These are phyloP conservation scores for Pissodes strobi DNA, from an alignment of 1,140 invertebrate species.

Conservation along the genomic window DNA sequence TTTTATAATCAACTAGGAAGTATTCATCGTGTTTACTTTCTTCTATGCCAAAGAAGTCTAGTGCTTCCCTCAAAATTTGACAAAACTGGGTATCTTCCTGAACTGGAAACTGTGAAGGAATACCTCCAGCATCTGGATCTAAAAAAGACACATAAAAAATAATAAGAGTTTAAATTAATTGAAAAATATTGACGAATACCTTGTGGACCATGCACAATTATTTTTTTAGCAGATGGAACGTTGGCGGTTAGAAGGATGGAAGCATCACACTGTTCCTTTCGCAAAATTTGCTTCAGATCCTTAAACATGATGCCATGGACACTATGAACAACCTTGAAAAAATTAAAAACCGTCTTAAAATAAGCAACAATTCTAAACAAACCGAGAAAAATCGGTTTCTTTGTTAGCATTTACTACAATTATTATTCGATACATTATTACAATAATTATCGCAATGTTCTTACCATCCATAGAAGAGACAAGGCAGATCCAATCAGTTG, in stretches of 20 bases:
- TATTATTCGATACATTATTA: too few relatives aligned
- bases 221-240: slow-evolving; percentile 98
- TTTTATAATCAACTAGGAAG: slow-evolving; percentile 97
- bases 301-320: slow-evolving; percentile 99
- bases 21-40: slow-evolving; percentile 88
- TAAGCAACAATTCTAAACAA: slow-evolving; percentile 14
- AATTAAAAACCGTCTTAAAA: too few relatives aligned
- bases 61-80: slow-evolving; percentile 91
- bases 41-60: slow-evolving; percentile 97
- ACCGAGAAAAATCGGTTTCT: too few relatives aligned
- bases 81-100: slow-evolving; percentile 99
- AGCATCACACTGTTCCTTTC: slow-evolving; percentile 99
- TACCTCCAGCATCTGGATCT: slow-evolving; percentile 88
- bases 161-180: background rate
- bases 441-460: too few relatives aligned
- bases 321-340: slow-evolving; percentile 83
- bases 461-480: slow-evolving; percentile 94
- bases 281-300: slow-evolving; percentile 96
- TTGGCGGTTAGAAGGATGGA: slow-evolving; percentile 97
- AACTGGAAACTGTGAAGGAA: slow-evolving; percentile 97
- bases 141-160: slow-evolving; percentile 49
- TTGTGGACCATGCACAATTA: slow-evolving; percentile 94
- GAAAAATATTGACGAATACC: slow-evolving; percentile 47
- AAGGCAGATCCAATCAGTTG: slow-evolving; percentile 89
- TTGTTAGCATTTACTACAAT: too few relatives aligned